Evolutionary conservation across 2,797 vertebrate genomes (phyloP).

Genomic region (Channallabes apus): DNA sequence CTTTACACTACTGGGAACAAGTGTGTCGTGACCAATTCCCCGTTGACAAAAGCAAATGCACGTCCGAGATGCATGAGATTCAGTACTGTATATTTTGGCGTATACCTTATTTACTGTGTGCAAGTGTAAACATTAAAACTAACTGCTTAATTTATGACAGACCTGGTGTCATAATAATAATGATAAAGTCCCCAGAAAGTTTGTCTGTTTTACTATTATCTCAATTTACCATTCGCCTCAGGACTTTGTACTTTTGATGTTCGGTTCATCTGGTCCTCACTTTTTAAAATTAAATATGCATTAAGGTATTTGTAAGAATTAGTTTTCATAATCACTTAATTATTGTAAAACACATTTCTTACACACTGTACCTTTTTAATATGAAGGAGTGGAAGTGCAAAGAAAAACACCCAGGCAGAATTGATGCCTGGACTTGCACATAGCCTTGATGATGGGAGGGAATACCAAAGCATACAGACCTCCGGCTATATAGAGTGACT

Average conservation of each 20-base stretch:
- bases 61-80: too few species aligned
- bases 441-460: neutral
- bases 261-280: neutral
- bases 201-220: too few species aligned
- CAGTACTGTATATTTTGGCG: too few species aligned
- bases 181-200: neutral
- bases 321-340: neutral
- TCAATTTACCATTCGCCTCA: neutral
- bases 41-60: too few species aligned
- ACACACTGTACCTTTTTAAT: neutral
- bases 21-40: too few species aligned
- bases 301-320: neutral
- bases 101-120: neutral
- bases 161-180: neutral
- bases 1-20: too few species aligned
- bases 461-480: neutral
- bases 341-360: neutral
- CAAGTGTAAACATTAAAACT: neutral
- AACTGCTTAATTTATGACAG: neutral
- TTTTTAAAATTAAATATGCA: neutral
- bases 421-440: constrained; percentile 19
- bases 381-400: neutral
- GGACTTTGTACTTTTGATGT: neutral
- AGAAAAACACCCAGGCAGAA: neutral
- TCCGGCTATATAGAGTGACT: constrained; percentile 8